Percentiles rank a stretch among this genome's conserved stretches.
These are phyloP conservation scores for Cichladusa arquata DNA, from an alignment of 2,113 vertebrate genomes.

Conservation along the genomic window DNA sequence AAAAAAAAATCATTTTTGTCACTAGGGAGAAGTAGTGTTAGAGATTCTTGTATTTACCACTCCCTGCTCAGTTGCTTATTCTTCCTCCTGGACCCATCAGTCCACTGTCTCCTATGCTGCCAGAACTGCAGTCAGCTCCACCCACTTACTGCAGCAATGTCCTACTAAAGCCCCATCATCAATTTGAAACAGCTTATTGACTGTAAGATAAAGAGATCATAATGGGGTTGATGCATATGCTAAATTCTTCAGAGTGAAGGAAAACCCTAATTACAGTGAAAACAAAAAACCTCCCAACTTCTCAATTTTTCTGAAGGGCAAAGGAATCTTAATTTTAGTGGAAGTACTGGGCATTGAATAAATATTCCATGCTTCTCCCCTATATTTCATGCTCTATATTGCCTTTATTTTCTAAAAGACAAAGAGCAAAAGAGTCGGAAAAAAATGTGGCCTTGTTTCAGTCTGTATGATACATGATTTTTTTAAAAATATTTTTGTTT, in stretches of 20 bases:
- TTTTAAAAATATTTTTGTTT: not conserved
- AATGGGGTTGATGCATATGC: not conserved
- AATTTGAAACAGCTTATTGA: not conserved
- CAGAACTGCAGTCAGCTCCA: not conserved
- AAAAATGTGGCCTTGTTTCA: not conserved
- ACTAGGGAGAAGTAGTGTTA: not conserved
- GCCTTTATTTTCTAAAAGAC: not conserved
- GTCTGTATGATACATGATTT: not conserved
- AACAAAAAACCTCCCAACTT: not conserved
- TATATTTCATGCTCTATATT: not conserved
- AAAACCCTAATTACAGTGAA: not conserved
- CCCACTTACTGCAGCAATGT: not conserved
- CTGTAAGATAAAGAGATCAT: not conserved
- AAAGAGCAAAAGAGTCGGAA: not conserved
- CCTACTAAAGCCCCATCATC: rapidly evolving
- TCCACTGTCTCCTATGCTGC: not conserved
- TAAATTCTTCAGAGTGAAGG: not conserved
- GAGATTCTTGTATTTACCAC: not conserved
- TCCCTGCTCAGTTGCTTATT: not conserved
- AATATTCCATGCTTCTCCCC: not conserved
- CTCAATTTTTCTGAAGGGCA: not conserved
- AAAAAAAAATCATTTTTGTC: not conserved
- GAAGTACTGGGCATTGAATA: not conserved
- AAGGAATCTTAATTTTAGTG: not conserved
- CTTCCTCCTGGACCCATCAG: not conserved